These are phyloP conservation scores for Drosophila lini DNA, from an alignment of 1,140 invertebrate genomes.

Conservation along the genomic window DNA sequence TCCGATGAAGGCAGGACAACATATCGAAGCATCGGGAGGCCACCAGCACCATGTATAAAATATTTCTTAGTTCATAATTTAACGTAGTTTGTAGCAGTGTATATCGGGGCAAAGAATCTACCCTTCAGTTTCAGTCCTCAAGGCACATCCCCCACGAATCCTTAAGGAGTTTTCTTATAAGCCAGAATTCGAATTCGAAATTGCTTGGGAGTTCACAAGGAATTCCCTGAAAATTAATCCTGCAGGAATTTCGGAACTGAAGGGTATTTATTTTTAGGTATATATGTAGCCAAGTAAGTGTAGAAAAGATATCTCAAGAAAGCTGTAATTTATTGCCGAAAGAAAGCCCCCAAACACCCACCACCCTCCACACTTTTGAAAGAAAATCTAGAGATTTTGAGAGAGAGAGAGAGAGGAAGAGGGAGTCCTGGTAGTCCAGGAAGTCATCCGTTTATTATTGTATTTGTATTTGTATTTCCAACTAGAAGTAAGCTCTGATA, in stretches of 20 bases:
- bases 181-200: too few species aligned
- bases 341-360: not conserved
- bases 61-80: slow-evolving; percentile 20
- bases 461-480: slow-evolving; percentile 52
- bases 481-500: slow-evolving; percentile 46
- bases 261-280: slow-evolving; percentile 23
- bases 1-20: slow-evolving; percentile 59
- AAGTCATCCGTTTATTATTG: slow-evolving; percentile 20
- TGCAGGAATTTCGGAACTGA: too few species aligned
- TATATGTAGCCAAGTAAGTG: slow-evolving; percentile 35
- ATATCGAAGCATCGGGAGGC: slow-evolving; percentile 57
- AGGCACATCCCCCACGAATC: too few species aligned
- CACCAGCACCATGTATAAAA: slow-evolving; percentile 48
- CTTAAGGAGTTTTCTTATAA: too few species aligned
- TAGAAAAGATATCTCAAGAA: slow-evolving; percentile 44
- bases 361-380: slow-evolving; percentile 9
- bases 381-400: slow-evolving; percentile 12
- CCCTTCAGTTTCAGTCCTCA: too few species aligned
- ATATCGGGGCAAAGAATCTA: slow-evolving; percentile 13
- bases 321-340: slow-evolving; percentile 40
- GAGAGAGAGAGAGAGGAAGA: not conserved
- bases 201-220: too few species aligned
- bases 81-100: slow-evolving; percentile 7
- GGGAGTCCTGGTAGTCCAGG: not conserved
- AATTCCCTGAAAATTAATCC: too few species aligned